Conservation (phyloP, 2,888 invertebrate genomes). For the Geophilus truncorum region DNA sequence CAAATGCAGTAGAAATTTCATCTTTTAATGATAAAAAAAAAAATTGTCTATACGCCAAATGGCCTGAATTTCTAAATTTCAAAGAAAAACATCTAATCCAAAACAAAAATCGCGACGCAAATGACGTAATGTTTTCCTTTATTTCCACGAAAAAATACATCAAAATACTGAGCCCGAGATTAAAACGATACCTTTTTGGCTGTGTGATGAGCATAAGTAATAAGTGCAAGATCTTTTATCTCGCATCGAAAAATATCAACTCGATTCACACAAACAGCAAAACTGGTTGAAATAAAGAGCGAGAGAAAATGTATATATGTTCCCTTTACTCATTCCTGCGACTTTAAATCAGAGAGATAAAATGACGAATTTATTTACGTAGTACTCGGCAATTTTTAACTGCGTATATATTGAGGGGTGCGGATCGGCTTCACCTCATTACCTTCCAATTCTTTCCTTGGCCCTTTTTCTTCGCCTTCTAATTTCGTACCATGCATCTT, state of each 20-base stretch:
- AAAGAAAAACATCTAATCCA: background rate
- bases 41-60: background rate
- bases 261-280: background rate
- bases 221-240: background rate
- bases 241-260: background rate
- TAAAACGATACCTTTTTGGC: background rate
- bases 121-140: background rate
- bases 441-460: background rate
- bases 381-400: background rate
- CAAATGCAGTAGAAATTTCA: no score
- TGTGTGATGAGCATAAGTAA: background rate
- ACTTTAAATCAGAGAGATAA: background rate
- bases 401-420: slow-evolving; percentile 10
- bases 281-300: background rate
- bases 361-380: background rate
- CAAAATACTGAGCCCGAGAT: background rate
- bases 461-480: slow-evolving; percentile 4
- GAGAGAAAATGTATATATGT: background rate
- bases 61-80: background rate
- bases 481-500: background rate
- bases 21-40: background rate
- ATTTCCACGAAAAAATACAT: background rate
- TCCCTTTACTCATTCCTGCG: background rate
- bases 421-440: background rate
- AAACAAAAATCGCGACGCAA: background rate